Evolutionary conservation across 2,888 invertebrate species (phyloP).

Genomic region (Acanthosepion esculentum): DNA sequence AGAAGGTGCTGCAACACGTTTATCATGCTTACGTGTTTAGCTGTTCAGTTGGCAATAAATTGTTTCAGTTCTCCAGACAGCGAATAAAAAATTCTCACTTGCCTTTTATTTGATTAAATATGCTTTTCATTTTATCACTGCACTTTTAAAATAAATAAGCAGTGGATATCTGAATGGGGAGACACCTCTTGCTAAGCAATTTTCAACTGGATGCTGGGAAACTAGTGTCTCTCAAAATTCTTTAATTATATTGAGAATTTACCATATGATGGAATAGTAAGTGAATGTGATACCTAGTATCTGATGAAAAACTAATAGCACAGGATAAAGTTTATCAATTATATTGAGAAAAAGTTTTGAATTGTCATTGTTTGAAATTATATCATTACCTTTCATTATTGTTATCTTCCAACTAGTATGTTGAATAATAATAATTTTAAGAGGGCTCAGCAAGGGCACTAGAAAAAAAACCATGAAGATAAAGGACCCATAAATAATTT

Average conservation of each 20-base stretch:
- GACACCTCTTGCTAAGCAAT: neutral
- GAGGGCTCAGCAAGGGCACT: neutral
- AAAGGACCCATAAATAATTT: neutral
- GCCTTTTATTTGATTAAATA: neutral
- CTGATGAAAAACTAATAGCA: too few relatives aligned
- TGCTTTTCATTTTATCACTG: neutral
- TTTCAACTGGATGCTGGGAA: neutral
- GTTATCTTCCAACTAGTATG: neutral
- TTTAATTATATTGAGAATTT: neutral
- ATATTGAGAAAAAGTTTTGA: neutral
- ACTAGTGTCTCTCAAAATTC: neutral
- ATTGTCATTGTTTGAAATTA: neutral
- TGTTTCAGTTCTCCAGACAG: neutral
- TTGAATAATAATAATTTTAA: neutral
- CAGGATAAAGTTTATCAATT: neutral
- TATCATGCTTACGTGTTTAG: neutral
- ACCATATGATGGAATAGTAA: neutral
- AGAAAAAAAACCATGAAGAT: neutral
- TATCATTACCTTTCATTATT: neutral
- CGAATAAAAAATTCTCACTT: neutral
- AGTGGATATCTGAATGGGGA: neutral
- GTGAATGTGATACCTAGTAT: neutral
- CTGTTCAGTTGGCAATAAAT: neutral
- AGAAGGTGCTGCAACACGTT: neutral
- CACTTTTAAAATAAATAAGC: neutral